A percentile compares a stretch with the other conserved stretches of the same genome.
Conservation (phyloP, 2,797 vertebrate genomes). For the Cryptoblepharus egeriae region DNA sequence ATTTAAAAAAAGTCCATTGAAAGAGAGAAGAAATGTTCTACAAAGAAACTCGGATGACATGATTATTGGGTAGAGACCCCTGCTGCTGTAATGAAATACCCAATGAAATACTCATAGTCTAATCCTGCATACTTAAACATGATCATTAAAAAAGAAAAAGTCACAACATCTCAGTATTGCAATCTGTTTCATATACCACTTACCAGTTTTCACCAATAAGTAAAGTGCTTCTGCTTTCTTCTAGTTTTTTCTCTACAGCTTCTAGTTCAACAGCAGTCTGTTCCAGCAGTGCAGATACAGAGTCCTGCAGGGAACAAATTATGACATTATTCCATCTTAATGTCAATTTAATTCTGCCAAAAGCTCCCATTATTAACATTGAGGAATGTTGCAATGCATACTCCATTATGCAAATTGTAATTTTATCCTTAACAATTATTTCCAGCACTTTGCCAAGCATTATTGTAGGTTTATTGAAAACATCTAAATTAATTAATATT, state of each 20-base stretch:
- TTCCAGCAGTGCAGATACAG: constrained; percentile 78
- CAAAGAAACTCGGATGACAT: neutral
- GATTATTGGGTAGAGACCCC: neutral
- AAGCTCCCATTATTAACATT: neutral
- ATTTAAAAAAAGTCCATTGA: neutral
- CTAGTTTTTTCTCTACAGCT: constrained; percentile 77
- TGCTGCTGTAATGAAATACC: neutral
- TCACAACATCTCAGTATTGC: neutral
- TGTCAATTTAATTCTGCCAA: neutral
- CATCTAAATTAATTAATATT: constrained; percentile 47
- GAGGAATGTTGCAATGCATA: too few species aligned
- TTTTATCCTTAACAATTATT: neutral
- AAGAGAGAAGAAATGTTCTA: neutral
- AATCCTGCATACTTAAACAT: neutral
- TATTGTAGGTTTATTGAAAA: constrained; percentile 12
- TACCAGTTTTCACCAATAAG: constrained; percentile 84
- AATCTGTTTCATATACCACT: constrained; percentile 51
- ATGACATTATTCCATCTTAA: neutral
- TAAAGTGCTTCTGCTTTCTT: constrained; percentile 71
- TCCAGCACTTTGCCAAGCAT: neutral
- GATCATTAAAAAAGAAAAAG: neutral
- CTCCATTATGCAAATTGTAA: neutral
- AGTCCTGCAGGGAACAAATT: constrained; percentile 75
- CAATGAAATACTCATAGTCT: neutral
- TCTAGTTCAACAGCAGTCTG: constrained; percentile 80